Evolutionary conservation across 2,888 invertebrate species (phyloP).

Genomic region (Parnassius apollo): DNA sequence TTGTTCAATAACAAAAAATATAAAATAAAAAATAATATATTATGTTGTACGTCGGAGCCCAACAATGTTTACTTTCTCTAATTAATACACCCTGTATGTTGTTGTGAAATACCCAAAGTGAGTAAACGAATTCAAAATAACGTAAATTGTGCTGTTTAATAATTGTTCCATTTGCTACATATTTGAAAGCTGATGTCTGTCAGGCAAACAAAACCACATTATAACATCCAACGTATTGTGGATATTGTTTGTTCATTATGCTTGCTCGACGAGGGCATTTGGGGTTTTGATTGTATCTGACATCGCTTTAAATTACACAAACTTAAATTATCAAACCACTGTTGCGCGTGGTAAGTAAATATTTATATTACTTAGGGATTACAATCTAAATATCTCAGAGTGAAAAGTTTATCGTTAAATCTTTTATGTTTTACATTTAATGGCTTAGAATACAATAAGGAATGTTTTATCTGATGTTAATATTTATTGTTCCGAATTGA

Average conservation of each 20-base stretch:
- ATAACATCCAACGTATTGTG: conserved; percentile 2
- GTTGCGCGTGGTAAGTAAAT: not conserved
- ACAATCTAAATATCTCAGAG: not conserved
- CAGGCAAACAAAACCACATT: conserved; percentile 3
- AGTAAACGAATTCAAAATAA: not conserved
- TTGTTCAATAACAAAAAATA: too few species aligned
- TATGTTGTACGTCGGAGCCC: too few species aligned
- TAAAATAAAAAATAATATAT: too few species aligned
- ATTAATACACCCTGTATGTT: too few species aligned
- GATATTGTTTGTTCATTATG: conserved; percentile 5
- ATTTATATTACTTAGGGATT: not conserved
- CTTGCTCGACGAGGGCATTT: not conserved
- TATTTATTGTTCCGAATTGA: not conserved
- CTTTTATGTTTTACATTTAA: not conserved
- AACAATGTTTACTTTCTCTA: too few species aligned
- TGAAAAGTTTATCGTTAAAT: not conserved
- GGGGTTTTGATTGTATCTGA: conserved; percentile 9
- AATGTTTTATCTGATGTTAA: not conserved
- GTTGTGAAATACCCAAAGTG: not conserved
- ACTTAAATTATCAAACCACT: not conserved
- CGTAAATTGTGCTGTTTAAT: not conserved
- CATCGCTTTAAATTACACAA: conserved; percentile 1
- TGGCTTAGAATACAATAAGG: not conserved
- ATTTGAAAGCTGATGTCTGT: not conserved
- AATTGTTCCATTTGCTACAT: not conserved